Conservation (phyloP, 1,140 invertebrate species). For the Gryon sp. region DNA sequence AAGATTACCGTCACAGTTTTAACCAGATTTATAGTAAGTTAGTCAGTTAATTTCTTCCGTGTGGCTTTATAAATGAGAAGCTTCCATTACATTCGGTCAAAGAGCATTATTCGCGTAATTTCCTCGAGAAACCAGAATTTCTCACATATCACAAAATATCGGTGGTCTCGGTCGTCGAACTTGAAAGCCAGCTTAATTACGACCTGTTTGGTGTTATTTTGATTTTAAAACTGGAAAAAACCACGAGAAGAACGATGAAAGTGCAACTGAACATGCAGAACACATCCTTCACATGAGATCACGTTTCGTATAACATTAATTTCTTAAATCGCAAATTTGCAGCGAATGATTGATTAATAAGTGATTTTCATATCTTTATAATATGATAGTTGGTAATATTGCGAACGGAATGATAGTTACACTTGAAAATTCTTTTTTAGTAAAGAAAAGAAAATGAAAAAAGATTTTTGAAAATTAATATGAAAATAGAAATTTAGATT, state of each 20-base stretch:
- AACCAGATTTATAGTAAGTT: no score
- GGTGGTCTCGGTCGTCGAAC: slow-evolving; percentile 66
- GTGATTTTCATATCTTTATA: no score
- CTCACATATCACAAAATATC: slow-evolving; percentile 60
- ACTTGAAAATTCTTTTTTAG: no score
- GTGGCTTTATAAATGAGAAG: slow-evolving; percentile 22
- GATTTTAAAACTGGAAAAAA: slow-evolving; percentile 61
- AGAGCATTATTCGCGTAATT: slow-evolving; percentile 50
- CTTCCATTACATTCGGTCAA: slow-evolving; percentile 46
- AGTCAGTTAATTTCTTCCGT: no score
- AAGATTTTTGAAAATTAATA: no score
- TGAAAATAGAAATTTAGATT: no score
- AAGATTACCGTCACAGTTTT: no score
- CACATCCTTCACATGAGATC: neutral
- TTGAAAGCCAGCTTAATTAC: slow-evolving; percentile 67
- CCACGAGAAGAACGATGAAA: slow-evolving; percentile 71
- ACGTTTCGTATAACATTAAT: neutral
- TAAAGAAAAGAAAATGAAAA: no score
- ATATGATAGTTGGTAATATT: no score
- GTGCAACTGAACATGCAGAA: slow-evolving; percentile 51
- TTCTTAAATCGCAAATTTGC: neutral
- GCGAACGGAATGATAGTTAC: no score
- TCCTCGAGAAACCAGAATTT: slow-evolving; percentile 57
- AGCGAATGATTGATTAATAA: neutral
- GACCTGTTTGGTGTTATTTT: slow-evolving; percentile 58